Evolutionary conservation across 2,888 invertebrate species (phyloP).

Genomic region (Spodoptera picta): DNA sequence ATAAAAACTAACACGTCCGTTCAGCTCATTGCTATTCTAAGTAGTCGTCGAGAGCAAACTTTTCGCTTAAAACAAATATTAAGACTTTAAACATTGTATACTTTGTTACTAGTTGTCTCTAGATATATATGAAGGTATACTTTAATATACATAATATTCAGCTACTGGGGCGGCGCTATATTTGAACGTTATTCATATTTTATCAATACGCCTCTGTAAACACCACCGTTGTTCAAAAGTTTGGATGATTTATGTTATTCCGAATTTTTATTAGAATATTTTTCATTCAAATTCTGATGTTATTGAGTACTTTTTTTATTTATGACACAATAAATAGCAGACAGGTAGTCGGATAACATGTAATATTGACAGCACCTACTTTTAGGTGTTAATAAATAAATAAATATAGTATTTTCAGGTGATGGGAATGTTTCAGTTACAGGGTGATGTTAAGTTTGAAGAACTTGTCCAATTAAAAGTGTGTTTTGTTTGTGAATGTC

Average conservation of each 20-base stretch:
- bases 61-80: conserved; percentile 58
- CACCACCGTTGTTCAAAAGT: conserved; percentile 42
- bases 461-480: no score
- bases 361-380: not conserved
- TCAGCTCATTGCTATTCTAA: conserved; percentile 57
- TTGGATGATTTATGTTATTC: conserved; percentile 46
- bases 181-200: conserved; percentile 45
- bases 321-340: conserved; percentile 17
- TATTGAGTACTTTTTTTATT: conserved; percentile 43
- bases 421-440: no score
- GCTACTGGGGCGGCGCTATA: conserved; percentile 30
- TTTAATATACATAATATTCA: conserved; percentile 30
- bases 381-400: not conserved
- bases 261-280: conserved; percentile 40
- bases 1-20: conserved; percentile 70
- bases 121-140: conserved; percentile 14
- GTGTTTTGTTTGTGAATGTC: no score
- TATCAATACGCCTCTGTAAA: conserved; percentile 42
- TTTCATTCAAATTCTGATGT: conserved; percentile 41
- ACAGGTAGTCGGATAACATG: conserved; percentile 16
- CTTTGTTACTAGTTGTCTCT: no score
- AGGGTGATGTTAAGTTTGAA: no score
- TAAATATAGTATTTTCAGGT: no score
- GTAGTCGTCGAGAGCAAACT: conserved; percentile 45
- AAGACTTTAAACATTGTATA: conserved; percentile 29